A percentile compares a stretch with the other conserved stretches of the same genome.
phyloP scores from a whole-genome alignment of 37 sponge, comb jelly and placozoan genomes.

The Beroe forskalii region DNA sequence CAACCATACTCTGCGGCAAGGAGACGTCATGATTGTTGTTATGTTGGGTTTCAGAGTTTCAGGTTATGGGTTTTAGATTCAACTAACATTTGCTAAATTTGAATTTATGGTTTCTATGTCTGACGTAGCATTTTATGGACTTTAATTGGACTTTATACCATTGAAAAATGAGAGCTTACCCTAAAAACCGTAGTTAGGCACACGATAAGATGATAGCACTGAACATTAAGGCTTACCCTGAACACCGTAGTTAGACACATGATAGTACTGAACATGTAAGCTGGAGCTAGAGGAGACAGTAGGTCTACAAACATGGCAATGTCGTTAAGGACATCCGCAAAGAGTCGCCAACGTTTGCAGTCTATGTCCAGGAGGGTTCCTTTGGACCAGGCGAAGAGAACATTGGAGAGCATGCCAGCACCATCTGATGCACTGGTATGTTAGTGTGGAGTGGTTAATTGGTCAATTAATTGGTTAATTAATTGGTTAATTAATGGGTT shows the following conservation, averaged over 20 bases:
- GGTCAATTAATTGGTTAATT: too few species aligned
- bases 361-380: conserved; percentile 89
- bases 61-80: too few species aligned
- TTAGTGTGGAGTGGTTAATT: too few species aligned
- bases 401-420: conserved; percentile 91
- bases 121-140: too few species aligned
- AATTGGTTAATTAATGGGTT: too few species aligned
- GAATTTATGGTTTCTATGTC: too few species aligned
- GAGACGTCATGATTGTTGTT: too few species aligned
- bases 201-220: conserved; percentile 71
- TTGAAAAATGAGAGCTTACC: too few species aligned
- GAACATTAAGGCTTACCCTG: conserved; percentile 76
- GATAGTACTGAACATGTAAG: conserved; percentile 73
- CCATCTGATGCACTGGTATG: conserved; percentile 79
- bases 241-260: conserved; percentile 76
- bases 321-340: conserved; percentile 94
- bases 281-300: conserved; percentile 75
- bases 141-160: too few species aligned
- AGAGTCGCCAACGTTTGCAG: conserved; percentile 91
- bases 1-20: conserved; percentile 80
- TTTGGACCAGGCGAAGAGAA: conserved; percentile 92
- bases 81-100: too few species aligned
- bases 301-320: conserved; percentile 83
- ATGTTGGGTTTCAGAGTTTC: too few species aligned
- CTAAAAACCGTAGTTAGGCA: conserved; percentile 77